phyloP scores from a whole-genome alignment of 2,797 vertebrate genomes.

The Mustela erminea region DNA sequence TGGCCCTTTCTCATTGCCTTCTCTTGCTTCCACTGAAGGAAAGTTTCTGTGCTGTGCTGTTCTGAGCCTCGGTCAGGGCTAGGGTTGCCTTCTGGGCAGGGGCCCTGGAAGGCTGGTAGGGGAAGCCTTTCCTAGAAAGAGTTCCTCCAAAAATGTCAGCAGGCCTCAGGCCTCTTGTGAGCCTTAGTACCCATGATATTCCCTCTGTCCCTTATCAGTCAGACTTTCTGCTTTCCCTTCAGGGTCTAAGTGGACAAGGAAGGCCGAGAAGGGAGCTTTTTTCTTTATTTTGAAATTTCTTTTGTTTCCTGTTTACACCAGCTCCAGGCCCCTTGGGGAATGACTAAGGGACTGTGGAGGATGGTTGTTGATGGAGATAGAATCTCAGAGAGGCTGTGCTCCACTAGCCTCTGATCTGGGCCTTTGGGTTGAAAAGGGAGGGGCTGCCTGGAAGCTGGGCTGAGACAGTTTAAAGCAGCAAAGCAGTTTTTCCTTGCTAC shows the following conservation, averaged over 20 bases:
- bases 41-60: neutral
- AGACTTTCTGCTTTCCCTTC: neutral
- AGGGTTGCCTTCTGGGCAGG: neutral
- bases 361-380: slow-evolving; percentile 1
- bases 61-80: neutral
- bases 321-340: neutral
- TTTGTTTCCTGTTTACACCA: slow-evolving; percentile 76
- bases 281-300: neutral
- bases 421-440: neutral
- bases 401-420: neutral
- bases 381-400: neutral
- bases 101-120: neutral
- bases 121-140: neutral
- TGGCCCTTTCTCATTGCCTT: neutral
- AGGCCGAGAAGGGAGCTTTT: neutral
- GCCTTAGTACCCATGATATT: neutral
- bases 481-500: neutral
- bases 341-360: slow-evolving; percentile 32
- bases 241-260: neutral
- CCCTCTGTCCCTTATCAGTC: neutral
- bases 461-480: neutral
- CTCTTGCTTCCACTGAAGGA: neutral
- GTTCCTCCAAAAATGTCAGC: neutral
- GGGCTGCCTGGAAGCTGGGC: neutral
- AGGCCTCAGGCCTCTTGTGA: neutral